These are phyloP conservation scores for Zaprionus ornatus DNA, from an alignment of 1,140 invertebrate species.

Conservation along the genomic window DNA sequence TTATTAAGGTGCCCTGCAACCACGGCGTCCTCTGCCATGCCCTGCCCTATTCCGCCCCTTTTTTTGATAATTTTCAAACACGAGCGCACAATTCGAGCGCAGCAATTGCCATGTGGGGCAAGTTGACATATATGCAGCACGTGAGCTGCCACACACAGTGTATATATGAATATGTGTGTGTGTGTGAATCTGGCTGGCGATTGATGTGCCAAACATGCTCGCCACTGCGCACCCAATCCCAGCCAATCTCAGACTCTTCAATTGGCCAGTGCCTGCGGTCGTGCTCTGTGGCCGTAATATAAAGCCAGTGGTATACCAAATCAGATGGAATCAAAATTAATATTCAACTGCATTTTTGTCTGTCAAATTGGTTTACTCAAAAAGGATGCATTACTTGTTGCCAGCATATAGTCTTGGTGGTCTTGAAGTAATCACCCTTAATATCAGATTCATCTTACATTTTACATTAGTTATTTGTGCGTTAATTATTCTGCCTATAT, in stretches of 20 bases:
- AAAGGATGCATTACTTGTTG: too few relatives aligned
- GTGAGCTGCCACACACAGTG: constrained; percentile 33
- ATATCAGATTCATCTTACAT: too few relatives aligned
- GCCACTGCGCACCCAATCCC: constrained; percentile 15
- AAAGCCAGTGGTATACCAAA: not conserved
- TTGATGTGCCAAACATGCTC: constrained; percentile 48
- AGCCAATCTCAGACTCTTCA: not conserved
- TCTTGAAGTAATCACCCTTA: too few relatives aligned
- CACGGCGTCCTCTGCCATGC: not conserved
- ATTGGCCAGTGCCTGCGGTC: not conserved
- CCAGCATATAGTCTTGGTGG: too few relatives aligned
- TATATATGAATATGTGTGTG: constrained; percentile 9
- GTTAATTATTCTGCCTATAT: too few relatives aligned
- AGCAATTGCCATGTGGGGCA: constrained; percentile 59
- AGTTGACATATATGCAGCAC: constrained; percentile 76
- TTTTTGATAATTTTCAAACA: constrained; percentile 64
- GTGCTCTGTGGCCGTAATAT: not conserved
- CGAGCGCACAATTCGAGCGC: constrained; percentile 62
- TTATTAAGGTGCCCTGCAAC: constrained; percentile 51
- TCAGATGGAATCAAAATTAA: not conserved
- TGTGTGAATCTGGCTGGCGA: constrained; percentile 31
- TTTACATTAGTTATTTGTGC: too few relatives aligned
- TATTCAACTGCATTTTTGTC: not conserved
- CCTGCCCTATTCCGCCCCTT: not conserved
- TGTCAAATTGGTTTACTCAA: not conserved